phyloP scores from a whole-genome alignment of 37 sponge, comb jelly and placozoan genomes.

The Beroe ovata region DNA sequence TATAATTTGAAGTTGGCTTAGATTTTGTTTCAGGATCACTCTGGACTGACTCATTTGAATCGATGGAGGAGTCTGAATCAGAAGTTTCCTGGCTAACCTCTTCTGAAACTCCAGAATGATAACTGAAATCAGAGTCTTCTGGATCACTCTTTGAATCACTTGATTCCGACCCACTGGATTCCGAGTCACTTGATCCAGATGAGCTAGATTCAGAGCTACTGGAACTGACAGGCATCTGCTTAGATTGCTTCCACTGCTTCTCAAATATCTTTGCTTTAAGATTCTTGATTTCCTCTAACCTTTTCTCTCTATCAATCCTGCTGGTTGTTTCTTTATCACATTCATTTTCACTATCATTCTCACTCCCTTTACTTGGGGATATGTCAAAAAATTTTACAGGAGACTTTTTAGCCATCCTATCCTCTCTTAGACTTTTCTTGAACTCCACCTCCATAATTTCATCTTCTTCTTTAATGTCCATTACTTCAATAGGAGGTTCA shows the following conservation, averaged over 20 bases:
- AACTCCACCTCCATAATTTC: slow-evolving; percentile 18
- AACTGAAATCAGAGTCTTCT: slow-evolving; percentile 39
- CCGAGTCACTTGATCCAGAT: slow-evolving; percentile 6
- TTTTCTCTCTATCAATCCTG: not conserved
- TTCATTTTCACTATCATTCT: not conserved
- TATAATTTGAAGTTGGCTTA: not conserved
- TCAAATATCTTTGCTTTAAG: slow-evolving; percentile 33
- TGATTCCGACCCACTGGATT: slow-evolving; percentile 6
- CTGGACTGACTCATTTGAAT: slow-evolving; percentile 4
- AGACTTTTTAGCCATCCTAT: not conserved
- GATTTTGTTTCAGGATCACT: not conserved
- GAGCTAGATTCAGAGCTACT: not conserved
- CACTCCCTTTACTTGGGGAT: not conserved
- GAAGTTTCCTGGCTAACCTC: not conserved
- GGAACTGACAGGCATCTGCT: not conserved
- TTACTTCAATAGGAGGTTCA: slow-evolving; percentile 2
- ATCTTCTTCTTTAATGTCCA: slow-evolving; percentile 47
- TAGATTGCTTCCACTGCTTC: slow-evolving; percentile 52
- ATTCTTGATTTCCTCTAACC: slow-evolving; percentile 1
- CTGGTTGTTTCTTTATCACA: not conserved
- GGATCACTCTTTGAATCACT: not conserved
- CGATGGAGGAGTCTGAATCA: slow-evolving; percentile 15
- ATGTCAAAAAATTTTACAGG: not conserved
- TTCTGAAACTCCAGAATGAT: not conserved
- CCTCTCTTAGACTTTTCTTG: slow-evolving; percentile 3